Evolutionary conservation across 2,888 invertebrate species (phyloP).

Genomic region (Nemotelus pantherinus): DNA sequence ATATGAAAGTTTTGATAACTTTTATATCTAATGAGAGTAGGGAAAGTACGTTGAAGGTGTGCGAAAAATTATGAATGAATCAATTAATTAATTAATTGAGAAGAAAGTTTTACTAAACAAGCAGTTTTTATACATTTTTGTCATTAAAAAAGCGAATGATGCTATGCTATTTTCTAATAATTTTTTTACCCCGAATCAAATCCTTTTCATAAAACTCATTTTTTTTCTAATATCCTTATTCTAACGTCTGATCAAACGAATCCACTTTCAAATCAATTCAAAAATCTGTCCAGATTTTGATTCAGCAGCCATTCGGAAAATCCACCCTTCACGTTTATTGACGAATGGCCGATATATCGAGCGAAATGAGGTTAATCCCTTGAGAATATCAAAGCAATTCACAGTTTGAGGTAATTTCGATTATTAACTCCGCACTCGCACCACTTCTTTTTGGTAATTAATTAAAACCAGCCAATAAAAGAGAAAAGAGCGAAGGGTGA

Average conservation of each 20-base stretch:
- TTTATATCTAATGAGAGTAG: too few relatives aligned
- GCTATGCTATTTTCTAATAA: too few relatives aligned
- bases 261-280: conserved; percentile 13
- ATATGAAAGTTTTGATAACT: too few relatives aligned
- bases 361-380: conserved; percentile 35
- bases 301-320: neutral
- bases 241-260: neutral
- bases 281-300: conserved; percentile 39
- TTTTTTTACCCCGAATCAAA: too few relatives aligned
- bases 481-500: neutral
- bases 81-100: too few relatives aligned
- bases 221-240: too few relatives aligned
- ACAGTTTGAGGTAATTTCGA: conserved; percentile 33
- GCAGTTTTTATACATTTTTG: too few relatives aligned
- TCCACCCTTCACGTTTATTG: neutral
- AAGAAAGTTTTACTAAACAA: too few relatives aligned
- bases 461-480: conserved; percentile 25
- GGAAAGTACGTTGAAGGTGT: too few relatives aligned
- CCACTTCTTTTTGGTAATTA: conserved; percentile 39
- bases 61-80: too few relatives aligned
- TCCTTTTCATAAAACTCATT: too few relatives aligned
- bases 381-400: conserved; percentile 38
- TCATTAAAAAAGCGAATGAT: too few relatives aligned
- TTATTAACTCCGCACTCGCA: conserved; percentile 14
- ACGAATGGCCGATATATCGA: neutral